phyloP scores from a whole-genome alignment of 2,888 invertebrate species.

The Cataglyphis albicans region DNA sequence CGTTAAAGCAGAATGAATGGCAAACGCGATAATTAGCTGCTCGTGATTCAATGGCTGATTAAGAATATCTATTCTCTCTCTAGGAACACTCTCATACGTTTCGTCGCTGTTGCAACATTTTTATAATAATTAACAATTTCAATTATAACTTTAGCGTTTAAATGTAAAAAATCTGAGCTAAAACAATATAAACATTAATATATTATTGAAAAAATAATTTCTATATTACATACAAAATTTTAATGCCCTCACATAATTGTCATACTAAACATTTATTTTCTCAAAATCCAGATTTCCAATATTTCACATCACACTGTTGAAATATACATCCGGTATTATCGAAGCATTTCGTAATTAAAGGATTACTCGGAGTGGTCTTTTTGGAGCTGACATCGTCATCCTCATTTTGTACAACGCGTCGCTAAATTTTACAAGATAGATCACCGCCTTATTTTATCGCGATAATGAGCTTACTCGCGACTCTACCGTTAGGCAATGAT shows the following conservation, averaged over 20 bases:
- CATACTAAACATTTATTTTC: neutral
- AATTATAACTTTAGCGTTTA: neutral
- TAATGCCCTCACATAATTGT: neutral
- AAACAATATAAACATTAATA: neutral
- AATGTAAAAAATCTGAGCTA: neutral
- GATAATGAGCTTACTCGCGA: conserved; percentile 33
- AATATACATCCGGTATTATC: neutral
- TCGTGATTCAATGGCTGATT: conserved; percentile 45
- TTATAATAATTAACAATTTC: neutral
- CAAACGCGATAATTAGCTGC: conserved; percentile 16
- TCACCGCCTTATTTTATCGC: conserved; percentile 27
- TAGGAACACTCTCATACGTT: neutral
- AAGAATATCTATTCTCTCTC: conserved; percentile 4
- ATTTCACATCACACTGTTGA: neutral
- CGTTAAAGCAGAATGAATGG: conserved; percentile 46
- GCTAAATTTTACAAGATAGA: conserved; percentile 40
- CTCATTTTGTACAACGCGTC: neutral
- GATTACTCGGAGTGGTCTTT: neutral
- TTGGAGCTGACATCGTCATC: neutral
- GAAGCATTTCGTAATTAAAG: neutral
- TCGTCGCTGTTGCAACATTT: neutral
- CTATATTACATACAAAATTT: neutral
- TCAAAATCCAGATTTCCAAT: neutral
- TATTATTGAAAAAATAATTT: neutral
- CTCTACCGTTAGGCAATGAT: conserved; percentile 26